These are phyloP conservation scores for Tamandua tetradactyla DNA, from an alignment of 2,797 vertebrate species.

Conservation along the genomic window DNA sequence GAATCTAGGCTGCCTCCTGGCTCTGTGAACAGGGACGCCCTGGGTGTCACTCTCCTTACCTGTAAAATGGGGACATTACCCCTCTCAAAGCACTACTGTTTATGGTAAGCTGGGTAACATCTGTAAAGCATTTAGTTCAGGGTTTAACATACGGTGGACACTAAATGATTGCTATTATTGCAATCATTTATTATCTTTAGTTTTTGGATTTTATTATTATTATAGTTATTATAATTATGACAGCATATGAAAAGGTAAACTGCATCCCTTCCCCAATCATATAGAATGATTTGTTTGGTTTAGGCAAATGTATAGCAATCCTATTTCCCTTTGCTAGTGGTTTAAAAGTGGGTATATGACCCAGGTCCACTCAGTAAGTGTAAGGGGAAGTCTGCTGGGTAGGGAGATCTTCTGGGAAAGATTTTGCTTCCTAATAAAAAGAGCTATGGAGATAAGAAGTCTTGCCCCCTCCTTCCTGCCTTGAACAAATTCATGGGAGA, in stretches of 20 bases:
- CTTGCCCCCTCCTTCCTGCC: neutral
- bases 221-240: neutral
- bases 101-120: neutral
- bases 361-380: neutral
- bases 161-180: neutral
- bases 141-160: neutral
- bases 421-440: conserved; percentile 12
- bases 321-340: neutral
- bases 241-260: neutral
- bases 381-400: neutral
- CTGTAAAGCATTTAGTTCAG: neutral
- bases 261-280: neutral
- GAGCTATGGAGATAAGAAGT: conserved; percentile 5
- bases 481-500: neutral
- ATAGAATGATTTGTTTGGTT: neutral
- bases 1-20: too few species aligned
- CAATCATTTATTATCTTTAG: neutral
- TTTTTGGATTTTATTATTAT: too few species aligned
- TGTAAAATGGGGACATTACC: neutral
- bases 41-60: neutral
- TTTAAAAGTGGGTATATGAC: neutral
- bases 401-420: neutral
- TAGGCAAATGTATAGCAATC: neutral
- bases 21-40: neutral
- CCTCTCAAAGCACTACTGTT: neutral